Conservation (phyloP, 2,113 vertebrate genomes). For the Butorides virescens region DNA sequence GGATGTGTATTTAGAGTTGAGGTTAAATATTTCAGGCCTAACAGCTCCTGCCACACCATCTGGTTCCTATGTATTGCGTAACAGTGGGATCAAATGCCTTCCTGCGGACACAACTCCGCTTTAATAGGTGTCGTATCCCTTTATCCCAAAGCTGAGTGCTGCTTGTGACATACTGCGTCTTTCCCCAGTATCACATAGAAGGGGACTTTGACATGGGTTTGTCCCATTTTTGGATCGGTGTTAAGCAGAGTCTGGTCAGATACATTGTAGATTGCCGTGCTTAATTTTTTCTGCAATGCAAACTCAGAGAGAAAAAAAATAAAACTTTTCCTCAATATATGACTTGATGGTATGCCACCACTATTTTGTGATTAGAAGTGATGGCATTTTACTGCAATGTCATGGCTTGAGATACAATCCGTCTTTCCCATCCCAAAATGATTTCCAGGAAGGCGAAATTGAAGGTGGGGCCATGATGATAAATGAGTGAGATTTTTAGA, state of each 20-base stretch:
- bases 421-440: neutral
- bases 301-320: neutral
- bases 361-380: neutral
- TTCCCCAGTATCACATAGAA: neutral
- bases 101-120: neutral
- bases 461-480: neutral
- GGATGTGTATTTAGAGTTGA: neutral
- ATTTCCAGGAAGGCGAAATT: slow-evolving; percentile 3
- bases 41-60: neutral
- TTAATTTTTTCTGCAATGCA: neutral
- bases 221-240: neutral
- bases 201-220: neutral
- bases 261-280: neutral
- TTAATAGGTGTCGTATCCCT: neutral
- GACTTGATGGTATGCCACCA: neutral
- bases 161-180: neutral
- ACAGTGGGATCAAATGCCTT: neutral
- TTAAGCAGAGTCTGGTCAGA: neutral
- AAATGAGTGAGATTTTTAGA: slow-evolving; percentile 20
- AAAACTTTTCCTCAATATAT: neutral
- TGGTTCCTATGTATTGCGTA: neutral
- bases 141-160: neutral
- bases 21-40: neutral
- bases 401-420: neutral
- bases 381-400: neutral